Conservation (phyloP, 2,113 vertebrate species). For the Neolamprologus longior region DNA sequence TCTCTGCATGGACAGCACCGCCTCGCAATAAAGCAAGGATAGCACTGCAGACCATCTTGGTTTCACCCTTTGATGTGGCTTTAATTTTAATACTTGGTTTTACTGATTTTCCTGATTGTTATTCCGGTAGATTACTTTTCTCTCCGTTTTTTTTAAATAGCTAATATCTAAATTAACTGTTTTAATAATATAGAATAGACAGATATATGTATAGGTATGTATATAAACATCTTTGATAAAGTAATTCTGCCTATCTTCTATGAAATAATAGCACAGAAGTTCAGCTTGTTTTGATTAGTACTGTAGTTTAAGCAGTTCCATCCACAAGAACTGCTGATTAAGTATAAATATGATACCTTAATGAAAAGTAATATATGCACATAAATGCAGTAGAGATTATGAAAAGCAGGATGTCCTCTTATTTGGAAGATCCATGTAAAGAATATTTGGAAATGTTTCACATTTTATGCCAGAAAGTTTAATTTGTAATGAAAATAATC, state of each 20-base stretch:
- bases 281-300: background rate
- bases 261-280: background rate
- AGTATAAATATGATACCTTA: background rate
- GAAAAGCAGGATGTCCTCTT: background rate
- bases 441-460: background rate
- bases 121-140: background rate
- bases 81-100: background rate
- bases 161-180: background rate
- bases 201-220: background rate
- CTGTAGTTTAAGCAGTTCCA: background rate
- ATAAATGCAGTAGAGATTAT: background rate
- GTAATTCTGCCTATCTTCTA: background rate
- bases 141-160: fast-evolving
- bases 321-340: background rate
- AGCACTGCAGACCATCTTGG: background rate
- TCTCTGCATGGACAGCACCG: background rate
- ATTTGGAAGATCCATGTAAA: background rate
- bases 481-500: background rate
- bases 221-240: background rate
- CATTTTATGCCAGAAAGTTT: background rate
- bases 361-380: background rate
- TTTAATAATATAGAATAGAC: background rate
- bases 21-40: background rate
- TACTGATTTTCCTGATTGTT: background rate
- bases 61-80: background rate